Evolutionary conservation across 2,797 vertebrate species (phyloP).

Genomic region (Leuciscus waleckii): DNA sequence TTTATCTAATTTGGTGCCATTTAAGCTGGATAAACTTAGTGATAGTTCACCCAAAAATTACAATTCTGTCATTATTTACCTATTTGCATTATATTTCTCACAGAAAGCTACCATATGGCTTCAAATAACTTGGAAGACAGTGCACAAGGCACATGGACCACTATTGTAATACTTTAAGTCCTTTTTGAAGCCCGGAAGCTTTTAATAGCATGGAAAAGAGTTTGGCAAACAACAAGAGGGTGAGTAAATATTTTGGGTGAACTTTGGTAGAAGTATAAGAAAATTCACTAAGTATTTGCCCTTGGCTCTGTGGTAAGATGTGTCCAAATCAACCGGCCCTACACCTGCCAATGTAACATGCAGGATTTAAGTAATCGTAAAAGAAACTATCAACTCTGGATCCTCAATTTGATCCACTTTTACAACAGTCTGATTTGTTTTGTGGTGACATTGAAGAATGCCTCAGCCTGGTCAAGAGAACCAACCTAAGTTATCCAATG

Average conservation of each 20-base stretch:
- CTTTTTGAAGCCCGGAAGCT: background rate
- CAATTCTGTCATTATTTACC: background rate
- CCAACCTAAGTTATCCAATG: conserved; percentile 26
- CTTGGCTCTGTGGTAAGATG: background rate
- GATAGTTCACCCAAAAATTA: background rate
- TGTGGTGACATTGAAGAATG: conserved; percentile 52
- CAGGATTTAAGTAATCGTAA: conserved; percentile 26
- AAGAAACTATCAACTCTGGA: conserved; percentile 25
- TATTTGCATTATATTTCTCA: background rate
- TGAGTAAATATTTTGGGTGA: background rate
- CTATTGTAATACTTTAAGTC: background rate
- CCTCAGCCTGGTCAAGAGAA: conserved; percentile 35
- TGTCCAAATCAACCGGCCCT: conserved; percentile 18
- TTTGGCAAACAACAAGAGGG: background rate
- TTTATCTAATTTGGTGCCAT: conserved; percentile 8
- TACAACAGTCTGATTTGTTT: conserved; percentile 45
- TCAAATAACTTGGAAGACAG: conserved; percentile 1
- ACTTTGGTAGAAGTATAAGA: background rate
- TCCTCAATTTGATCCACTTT: conserved; percentile 44
- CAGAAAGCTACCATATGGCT: background rate
- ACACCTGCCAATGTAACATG: conserved; percentile 1
- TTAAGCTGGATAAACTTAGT: background rate
- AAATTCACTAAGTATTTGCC: background rate
- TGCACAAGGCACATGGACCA: background rate
- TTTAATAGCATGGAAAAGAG: background rate